Evolutionary conservation across 2,888 invertebrate genomes (phyloP).

Genomic region (Melinaea marsaeus): DNA sequence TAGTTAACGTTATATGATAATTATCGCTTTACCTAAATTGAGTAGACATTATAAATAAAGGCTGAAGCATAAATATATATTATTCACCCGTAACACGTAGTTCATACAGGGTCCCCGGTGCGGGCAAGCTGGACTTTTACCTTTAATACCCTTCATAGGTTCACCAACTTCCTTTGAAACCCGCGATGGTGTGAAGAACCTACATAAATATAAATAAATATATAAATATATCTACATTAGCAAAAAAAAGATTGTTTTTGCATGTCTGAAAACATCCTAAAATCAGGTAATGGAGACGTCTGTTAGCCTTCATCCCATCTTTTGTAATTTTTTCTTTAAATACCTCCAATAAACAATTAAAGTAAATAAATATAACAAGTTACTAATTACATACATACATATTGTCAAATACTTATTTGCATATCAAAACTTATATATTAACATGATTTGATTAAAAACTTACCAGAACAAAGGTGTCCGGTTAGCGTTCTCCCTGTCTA

Average conservation of each 20-base stretch:
- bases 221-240: background rate
- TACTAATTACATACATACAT: no score
- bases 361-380: no score
- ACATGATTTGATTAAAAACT: constrained; percentile 27
- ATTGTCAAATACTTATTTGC: no score
- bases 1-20: no score
- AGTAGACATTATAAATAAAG: no score
- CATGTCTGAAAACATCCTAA: no score
- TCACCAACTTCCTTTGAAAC: constrained; percentile 62
- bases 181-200: constrained; percentile 72
- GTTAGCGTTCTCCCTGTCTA: constrained; percentile 64
- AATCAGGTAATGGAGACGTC: no score
- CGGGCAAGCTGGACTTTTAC: constrained; percentile 63
- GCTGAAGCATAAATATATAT: background rate
- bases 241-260: no score
- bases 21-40: no score
- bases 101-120: constrained; percentile 64
- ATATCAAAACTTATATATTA: background rate
- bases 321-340: no score
- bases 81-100: constrained; percentile 62
- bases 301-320: no score
- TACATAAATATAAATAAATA: constrained; percentile 31
- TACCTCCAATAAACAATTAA: no score
- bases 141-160: constrained; percentile 54
- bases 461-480: constrained; percentile 71